These are phyloP conservation scores for Bicyclus anynana DNA, from an alignment of 1,140 invertebrate genomes.

Conservation along the genomic window DNA sequence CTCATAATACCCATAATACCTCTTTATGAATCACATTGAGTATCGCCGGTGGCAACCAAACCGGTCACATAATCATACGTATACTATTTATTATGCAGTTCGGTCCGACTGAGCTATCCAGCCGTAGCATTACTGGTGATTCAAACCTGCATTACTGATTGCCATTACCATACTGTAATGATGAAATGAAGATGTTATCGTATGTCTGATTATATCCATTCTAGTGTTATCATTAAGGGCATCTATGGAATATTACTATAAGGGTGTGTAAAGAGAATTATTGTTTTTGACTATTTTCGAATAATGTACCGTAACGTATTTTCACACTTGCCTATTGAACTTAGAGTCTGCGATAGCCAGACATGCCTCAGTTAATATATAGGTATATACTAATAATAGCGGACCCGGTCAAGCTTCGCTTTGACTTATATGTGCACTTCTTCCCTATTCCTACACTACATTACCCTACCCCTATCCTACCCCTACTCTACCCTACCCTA, in stretches of 20 bases:
- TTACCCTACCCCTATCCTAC: too few relatives aligned
- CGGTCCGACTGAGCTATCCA: neutral
- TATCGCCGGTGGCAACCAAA: neutral
- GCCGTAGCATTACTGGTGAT: neutral
- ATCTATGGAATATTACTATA: neutral
- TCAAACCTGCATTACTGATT: neutral
- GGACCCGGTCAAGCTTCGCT: too few relatives aligned
- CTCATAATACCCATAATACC: neutral
- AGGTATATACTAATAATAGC: too few relatives aligned
- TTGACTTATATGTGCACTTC: too few relatives aligned
- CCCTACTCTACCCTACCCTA: too few relatives aligned
- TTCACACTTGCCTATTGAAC: too few relatives aligned
- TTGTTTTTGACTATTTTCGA: too few relatives aligned
- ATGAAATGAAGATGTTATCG: neutral
- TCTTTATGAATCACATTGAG: neutral
- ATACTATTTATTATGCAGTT: neutral
- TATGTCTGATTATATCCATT: neutral
- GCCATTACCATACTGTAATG: neutral
- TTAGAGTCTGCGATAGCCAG: too few relatives aligned
- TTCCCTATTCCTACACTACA: too few relatives aligned
- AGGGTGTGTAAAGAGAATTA: neutral
- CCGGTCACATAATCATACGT: neutral
- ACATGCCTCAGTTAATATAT: too few relatives aligned
- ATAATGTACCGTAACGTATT: too few relatives aligned
- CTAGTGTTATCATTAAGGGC: neutral